Conservation (phyloP, 2,888 invertebrate genomes). For the Brenthis ino region DNA sequence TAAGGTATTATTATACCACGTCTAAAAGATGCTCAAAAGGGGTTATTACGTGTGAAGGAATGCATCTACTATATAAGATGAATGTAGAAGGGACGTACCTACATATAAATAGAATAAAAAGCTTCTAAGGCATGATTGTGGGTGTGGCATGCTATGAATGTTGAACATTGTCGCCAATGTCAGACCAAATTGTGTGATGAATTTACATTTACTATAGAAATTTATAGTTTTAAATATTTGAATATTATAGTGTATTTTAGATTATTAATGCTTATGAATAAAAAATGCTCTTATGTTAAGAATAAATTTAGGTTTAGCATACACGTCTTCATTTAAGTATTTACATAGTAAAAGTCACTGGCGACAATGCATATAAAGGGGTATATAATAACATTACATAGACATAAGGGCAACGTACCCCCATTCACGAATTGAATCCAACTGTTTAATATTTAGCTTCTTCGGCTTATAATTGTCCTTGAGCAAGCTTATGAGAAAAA, state of each 20-base stretch:
- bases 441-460: conserved; percentile 91
- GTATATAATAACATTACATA: conserved; percentile 53
- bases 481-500: conserved; percentile 68
- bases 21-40: background rate
- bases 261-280: too few species aligned
- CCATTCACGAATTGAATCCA: conserved; percentile 92
- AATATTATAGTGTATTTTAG: too few species aligned
- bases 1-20: background rate
- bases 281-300: too few species aligned
- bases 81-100: conserved; percentile 12
- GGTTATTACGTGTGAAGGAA: conserved; percentile 10
- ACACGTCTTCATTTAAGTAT: background rate
- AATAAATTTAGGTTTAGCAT: background rate
- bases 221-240: too few species aligned
- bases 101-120: conserved; percentile 18
- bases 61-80: conserved; percentile 21
- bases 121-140: conserved; percentile 34
- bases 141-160: conserved; percentile 50
- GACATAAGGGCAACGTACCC: conserved; percentile 84
- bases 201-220: too few species aligned
- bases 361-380: conserved; percentile 40
- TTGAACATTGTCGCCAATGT: conserved; percentile 53
- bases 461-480: conserved; percentile 84
- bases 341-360: conserved; percentile 24
- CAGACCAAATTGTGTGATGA: conserved; percentile 13